Evolutionary conservation across 2,888 invertebrate species (phyloP).

Genomic region (Dicranocentrus wangi): DNA sequence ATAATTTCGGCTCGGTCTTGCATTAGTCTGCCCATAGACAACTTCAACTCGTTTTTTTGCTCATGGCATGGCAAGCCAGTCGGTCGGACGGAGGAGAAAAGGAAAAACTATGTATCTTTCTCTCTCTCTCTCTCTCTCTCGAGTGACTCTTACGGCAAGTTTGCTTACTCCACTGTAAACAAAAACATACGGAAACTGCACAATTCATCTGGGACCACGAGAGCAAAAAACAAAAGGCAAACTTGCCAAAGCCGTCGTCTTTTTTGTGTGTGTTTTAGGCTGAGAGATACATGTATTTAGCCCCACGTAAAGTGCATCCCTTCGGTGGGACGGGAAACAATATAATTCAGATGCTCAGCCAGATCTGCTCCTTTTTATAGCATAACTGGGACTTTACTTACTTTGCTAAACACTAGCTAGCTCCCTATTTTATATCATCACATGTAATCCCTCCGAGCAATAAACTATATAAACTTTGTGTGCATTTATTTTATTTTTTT

Average conservation of each 20-base stretch:
- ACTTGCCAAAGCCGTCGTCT: background rate
- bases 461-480: background rate
- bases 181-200: constrained; percentile 25
- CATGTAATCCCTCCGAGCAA: constrained; percentile 1
- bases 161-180: background rate
- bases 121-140: background rate
- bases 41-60: too few species aligned
- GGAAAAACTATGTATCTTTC: background rate
- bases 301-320: too few species aligned
- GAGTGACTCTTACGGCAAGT: background rate
- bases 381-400: background rate
- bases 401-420: background rate
- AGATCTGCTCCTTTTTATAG: background rate
- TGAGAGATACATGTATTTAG: too few species aligned
- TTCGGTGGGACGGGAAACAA: background rate
- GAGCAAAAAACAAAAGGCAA: constrained; percentile 16
- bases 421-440: background rate
- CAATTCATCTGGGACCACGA: constrained; percentile 24
- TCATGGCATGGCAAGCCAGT: too few species aligned
- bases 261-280: too few species aligned
- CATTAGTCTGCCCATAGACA: too few species aligned
- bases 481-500: too few species aligned
- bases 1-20: too few species aligned
- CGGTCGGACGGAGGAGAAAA: too few species aligned
- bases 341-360: background rate